These are phyloP conservation scores for Nymphalis io DNA, from an alignment of 1,140 invertebrate species.

Conservation along the genomic window DNA sequence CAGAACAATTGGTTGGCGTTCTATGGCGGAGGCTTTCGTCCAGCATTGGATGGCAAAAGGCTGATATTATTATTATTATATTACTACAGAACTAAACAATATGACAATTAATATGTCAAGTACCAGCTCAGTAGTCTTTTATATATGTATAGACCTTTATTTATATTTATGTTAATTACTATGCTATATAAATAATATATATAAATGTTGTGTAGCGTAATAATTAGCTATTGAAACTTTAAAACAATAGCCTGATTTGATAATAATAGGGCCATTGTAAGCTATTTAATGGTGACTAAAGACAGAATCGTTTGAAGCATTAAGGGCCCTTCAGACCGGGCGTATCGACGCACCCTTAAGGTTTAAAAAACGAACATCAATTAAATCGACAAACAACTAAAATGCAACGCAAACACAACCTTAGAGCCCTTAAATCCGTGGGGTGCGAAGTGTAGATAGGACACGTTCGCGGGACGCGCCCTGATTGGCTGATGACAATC, in stretches of 20 bases:
- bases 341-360: neutral
- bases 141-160: too few relatives aligned
- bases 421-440: constrained; percentile 55
- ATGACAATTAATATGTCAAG: too few relatives aligned
- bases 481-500: constrained; percentile 50
- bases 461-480: constrained; percentile 49
- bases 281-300: constrained; percentile 6
- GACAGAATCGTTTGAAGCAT: neutral
- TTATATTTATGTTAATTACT: too few relatives aligned
- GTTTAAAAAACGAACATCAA: constrained; percentile 64
- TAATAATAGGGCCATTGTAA: neutral
- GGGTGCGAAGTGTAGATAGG: constrained; percentile 59
- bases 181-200: too few relatives aligned
- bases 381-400: constrained; percentile 71
- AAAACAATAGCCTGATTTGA: neutral
- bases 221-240: neutral
- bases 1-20: too few relatives aligned
- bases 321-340: constrained; percentile 10
- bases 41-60: too few relatives aligned
- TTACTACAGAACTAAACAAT: too few relatives aligned
- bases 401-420: constrained; percentile 68
- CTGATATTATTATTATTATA: too few relatives aligned
- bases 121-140: too few relatives aligned
- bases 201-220: neutral
- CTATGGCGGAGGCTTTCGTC: too few relatives aligned